A percentile compares a stretch with the other conserved stretches of the same genome.
phyloP scores from a whole-genome alignment of 2,113 vertebrate species.

The Saguinus imperator region DNA sequence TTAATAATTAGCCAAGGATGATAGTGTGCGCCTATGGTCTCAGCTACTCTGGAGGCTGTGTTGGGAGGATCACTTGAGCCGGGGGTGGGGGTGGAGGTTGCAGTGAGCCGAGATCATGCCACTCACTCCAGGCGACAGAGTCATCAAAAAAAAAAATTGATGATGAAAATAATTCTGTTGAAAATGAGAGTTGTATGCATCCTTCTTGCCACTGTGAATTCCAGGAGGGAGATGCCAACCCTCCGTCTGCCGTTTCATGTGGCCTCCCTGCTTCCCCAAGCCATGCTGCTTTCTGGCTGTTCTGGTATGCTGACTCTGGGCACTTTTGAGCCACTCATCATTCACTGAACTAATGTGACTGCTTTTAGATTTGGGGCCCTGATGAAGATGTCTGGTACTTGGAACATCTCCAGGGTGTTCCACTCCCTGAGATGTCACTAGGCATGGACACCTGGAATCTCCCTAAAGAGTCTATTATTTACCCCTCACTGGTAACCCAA shows the following conservation, averaged over 20 bases:
- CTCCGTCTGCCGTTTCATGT: accelerated
- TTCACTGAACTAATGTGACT: not conserved
- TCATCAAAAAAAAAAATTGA: not conserved
- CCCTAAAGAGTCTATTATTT: not conserved
- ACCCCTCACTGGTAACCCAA: not conserved
- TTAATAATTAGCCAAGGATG: not conserved
- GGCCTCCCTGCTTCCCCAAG: not conserved
- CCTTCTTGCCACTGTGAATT: not conserved
- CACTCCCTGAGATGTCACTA: not conserved
- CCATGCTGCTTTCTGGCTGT: not conserved
- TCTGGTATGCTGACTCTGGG: not conserved
- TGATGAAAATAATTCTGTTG: not conserved
- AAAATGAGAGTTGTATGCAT: not conserved
- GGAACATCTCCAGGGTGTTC: not conserved
- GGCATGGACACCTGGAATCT: not conserved
- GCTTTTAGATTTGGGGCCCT: not conserved
- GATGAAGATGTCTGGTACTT: not conserved
- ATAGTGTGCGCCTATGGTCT: not conserved
- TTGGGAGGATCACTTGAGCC: not conserved
- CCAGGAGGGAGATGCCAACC: not conserved
- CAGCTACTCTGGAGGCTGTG: not conserved
- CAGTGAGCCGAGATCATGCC: not conserved
- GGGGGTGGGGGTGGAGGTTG: not conserved
- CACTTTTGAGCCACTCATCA: not conserved
- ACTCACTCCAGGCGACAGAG: not conserved